A percentile compares a stretch with the other conserved stretches of the same genome.
phyloP scores from a whole-genome alignment of 1,140 invertebrate genomes.

The Hyles euphorbiae region DNA sequence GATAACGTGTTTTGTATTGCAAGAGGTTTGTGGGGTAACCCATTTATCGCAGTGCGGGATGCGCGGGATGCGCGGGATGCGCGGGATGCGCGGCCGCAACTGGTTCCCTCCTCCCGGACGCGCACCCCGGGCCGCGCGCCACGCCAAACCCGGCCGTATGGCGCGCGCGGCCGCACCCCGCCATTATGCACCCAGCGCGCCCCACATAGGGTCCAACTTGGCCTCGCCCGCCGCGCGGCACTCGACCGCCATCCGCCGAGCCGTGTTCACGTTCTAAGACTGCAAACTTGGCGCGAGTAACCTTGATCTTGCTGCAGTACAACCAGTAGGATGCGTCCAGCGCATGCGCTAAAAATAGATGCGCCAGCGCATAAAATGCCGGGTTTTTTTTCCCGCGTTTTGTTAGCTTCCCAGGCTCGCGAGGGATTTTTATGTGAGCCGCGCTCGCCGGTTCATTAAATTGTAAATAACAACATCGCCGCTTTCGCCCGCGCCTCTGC shows the following conservation, averaged over 20 bases:
- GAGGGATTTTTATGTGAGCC: conserved; percentile 43
- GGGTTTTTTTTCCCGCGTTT: conserved; percentile 47
- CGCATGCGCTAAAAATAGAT: conserved; percentile 60
- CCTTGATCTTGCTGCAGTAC: conserved; percentile 67
- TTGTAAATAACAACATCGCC: conserved; percentile 27
- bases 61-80: conserved; percentile 44
- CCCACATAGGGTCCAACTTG: conserved; percentile 22
- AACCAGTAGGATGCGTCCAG: conserved; percentile 65
- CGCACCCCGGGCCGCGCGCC: background rate
- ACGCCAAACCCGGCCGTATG: conserved; percentile 10
- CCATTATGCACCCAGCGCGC: conserved; percentile 5
- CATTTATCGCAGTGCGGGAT: conserved; percentile 43
- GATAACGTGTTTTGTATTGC: conserved; percentile 41
- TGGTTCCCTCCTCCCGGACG: too few species aligned
- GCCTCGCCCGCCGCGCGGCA: too few species aligned
- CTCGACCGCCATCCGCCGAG: too few species aligned
- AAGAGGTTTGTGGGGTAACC: conserved; percentile 72
- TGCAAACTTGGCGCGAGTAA: conserved; percentile 33
- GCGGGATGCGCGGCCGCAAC: background rate
- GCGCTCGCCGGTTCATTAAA: conserved; percentile 49
- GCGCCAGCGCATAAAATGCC: conserved; percentile 46
- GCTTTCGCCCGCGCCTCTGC: background rate
- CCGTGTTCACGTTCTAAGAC: conserved; percentile 40
- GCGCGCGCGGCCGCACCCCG: too few species aligned
- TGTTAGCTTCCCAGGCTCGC: conserved; percentile 51